Evolutionary conservation across 2,113 vertebrate species (phyloP), one percentile per base, ranked within the genome.

Genomic region (Pseudorasbora parva): DNA sequence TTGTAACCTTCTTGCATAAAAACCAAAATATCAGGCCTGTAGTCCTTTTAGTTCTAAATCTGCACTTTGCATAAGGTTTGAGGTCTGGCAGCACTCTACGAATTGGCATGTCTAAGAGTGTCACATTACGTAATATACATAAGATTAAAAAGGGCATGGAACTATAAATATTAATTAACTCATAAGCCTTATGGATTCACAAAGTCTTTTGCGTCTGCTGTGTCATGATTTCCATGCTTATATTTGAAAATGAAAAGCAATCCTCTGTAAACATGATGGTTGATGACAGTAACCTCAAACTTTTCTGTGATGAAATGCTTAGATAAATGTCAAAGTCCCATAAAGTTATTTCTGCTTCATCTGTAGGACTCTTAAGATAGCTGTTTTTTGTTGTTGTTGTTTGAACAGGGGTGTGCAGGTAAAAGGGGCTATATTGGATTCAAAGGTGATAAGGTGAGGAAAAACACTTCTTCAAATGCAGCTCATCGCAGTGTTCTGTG

Each of bases 361-460:
- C 6, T 77, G 14, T 25, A 51, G 14, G 30, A 49, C 72, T 12
- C 30, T 72, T 78, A 71, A 77, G 19, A 47, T 78, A 72, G 33
- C 3, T 27, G 77, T 37, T 56, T 73, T 66, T 37, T 45, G 69
- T 66, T 74, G 21, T 37, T 45, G 69, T 66, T 74, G 21, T 88
- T 91, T 84, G 81, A 60, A 19, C 85, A 96, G 96, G 96, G 95
- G 12, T 95, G 95, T 88, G 90, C 88, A 21, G 95, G 96, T 49
- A 92, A 84, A 82, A 90, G 92, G 27, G 95, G 95, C 2, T 90
- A 89, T 76, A 23, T 86, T 85, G 96, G 96, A 68, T 91, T 93
- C 57, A 95, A 95, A 89, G 95, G 96, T 76, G 93, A 96, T 81
- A 95, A 95, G 92, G 96, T 96, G 88, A 93, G 93, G n/a, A 14